Conservation (phyloP, 2,113 vertebrate species). For the Prionailurus viverrinus region DNA sequence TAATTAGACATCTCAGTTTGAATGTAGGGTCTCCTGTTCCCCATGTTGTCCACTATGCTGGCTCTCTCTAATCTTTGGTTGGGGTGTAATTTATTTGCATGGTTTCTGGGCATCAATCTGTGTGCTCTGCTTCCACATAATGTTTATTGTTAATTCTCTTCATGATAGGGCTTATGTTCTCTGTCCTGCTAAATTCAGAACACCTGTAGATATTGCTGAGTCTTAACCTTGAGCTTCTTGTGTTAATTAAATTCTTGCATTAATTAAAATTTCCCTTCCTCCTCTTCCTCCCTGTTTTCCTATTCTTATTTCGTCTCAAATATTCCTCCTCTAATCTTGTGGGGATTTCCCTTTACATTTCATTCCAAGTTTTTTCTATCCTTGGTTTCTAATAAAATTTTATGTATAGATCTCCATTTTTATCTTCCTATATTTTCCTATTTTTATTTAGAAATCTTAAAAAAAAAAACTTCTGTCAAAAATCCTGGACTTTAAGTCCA, state of each 20-base stretch:
- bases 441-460: background rate
- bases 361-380: background rate
- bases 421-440: background rate
- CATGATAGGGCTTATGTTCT: background rate
- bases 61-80: background rate
- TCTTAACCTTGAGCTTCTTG: background rate
- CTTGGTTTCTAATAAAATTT: background rate
- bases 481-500: background rate
- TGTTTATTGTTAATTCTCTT: background rate
- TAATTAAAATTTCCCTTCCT: background rate
- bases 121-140: background rate
- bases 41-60: background rate
- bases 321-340: background rate
- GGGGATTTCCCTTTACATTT: background rate
- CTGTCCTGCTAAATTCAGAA: background rate
- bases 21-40: background rate
- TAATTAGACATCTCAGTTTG: background rate
- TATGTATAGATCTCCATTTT: background rate
- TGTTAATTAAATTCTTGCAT: background rate
- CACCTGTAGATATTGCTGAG: background rate
- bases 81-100: background rate
- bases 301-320: background rate
- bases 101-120: background rate
- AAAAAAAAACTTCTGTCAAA: background rate
- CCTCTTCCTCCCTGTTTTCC: background rate